Evolutionary conservation across 2,888 invertebrate genomes (phyloP), one percentile per base, ranked within the genome.

Genomic region (Orthosia cruda): DNA sequence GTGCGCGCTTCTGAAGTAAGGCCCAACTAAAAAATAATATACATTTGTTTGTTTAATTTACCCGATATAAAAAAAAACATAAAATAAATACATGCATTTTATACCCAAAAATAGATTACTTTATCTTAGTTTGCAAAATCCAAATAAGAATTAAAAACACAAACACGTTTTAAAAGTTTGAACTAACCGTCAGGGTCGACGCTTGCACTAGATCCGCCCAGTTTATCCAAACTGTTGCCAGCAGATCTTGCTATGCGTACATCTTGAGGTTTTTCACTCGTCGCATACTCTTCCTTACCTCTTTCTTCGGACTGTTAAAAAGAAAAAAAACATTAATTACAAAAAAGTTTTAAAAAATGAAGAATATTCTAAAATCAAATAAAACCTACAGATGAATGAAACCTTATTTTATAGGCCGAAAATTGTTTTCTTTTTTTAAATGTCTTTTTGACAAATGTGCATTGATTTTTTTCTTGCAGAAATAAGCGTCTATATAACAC

Each of bases 201-300:
- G 87, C 97, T 97, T 12, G 97, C 97, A 90, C 97, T 98, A 13
- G 98, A 98, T 80, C 97, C 97, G 1, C 97, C 97, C 52, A 98
- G 92, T 84, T 97, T 97, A 88, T 98, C 98, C 88, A 97, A 94
- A 86, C 98, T 98, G 73, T 98, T 98, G 20, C 98, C 98, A 49
- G 98, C 98, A 50, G 98, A 98, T 76, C 98, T 97, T 32, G 97
- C 97, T 89, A 97, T 97, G 3, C 97, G 97, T 2, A 93, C 91
- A 18, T 96, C 96, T 89, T 92, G 93, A 62, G 96, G 92, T 85
- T 97, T 97, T 81, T 97, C 97, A 71, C 92, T 94, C 2, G 94
- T 88, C n/a, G 97, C 96, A 83, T 97, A 97, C 79, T 97, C 97
- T 87, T 97, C 97, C 85, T 97, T 97, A 0, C 98, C 98, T 74